Evolutionary conservation across 1,140 invertebrate species (phyloP), one percentile per base, ranked within the genome.

Genomic region (Drosophila parabipectinata): DNA sequence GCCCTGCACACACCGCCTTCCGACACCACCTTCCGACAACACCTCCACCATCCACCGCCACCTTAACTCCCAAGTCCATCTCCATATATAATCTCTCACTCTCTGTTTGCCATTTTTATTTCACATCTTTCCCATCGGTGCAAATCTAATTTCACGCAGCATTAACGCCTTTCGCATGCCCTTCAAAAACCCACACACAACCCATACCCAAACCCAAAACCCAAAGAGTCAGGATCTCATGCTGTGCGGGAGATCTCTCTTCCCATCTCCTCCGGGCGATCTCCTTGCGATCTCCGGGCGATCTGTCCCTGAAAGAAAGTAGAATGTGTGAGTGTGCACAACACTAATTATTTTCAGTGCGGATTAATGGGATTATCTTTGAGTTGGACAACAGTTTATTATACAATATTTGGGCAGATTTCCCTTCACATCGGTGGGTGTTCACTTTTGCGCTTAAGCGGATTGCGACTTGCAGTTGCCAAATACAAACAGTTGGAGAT

Each of bases 71-170:
- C 34, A 37, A 12, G 10, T 37, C 34, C 34, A 37, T 69, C 39
- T 59, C 30, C 34, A 32, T 39, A 51, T 45, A 56, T 67, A 67
- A 60, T 67, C 68, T n/a, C 59, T 37, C 50, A 47, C 53, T 47
- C 44, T 52, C 48, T 34, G 51, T 53, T 75, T 61, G 72, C 69
- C 72, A 77, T 79, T 69, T 72, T 37, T 72, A 72, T 72, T 61
- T 68, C 37, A 8, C 44, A 47, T 50, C 51, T 74, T 74, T 59
- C 41, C 59, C 61, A 67, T 84, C 72, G 82, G 58, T 77, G 82
- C 83, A 91, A 91, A 91, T 91, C 90, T 91, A 91, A 91, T 91
- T 91, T 91, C 90, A 91, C 85, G 90, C 90, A 85, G 90, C 74
- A 91, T 91, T 91, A 91, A 91, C 90, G 79, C 85, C 87, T 81